These are phyloP conservation scores for Papilio glaucus DNA, from an alignment of 1,140 invertebrate species.

Conservation along the genomic window DNA sequence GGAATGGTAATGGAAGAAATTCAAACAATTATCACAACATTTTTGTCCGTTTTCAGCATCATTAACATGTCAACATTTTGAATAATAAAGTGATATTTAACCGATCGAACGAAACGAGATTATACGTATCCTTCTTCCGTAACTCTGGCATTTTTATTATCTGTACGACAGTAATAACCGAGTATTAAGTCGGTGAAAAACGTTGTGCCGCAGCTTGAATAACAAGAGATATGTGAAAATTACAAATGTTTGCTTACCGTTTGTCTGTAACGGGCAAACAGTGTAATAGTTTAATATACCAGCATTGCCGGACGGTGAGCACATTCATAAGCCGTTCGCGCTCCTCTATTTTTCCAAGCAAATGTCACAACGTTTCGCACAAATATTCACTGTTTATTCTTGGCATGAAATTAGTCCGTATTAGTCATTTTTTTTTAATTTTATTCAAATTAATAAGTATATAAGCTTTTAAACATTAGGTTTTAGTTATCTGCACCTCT, in stretches of 20 bases:
- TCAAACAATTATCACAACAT: background rate
- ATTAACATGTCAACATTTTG: constrained; percentile 48
- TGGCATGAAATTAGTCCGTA: background rate
- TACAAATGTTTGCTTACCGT: constrained; percentile 33
- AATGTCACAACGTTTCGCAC: constrained; percentile 5
- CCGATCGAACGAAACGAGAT: constrained; percentile 66
- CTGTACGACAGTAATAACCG: constrained; percentile 68
- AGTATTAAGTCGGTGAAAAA: constrained; percentile 56
- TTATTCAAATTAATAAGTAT: too few relatives aligned
- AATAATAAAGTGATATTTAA: constrained; percentile 53
- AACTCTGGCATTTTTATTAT: constrained; percentile 60
- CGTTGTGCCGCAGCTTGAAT: constrained; percentile 27
- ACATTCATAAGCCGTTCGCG: background rate
- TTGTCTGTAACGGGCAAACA: constrained; percentile 18
- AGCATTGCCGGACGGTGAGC: background rate
- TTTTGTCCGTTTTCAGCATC: constrained; percentile 49
- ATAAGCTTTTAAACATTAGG: too few relatives aligned
- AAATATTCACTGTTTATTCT: too few relatives aligned
- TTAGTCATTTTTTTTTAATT: too few relatives aligned
- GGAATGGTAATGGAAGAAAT: background rate
- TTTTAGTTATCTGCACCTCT: too few relatives aligned
- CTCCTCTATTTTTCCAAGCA: background rate
- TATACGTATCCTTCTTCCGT: constrained; percentile 66
- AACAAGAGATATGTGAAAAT: constrained; percentile 36
- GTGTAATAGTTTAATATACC: constrained; percentile 31